Percentiles rank a stretch among this genome's conserved stretches.
Evolutionary conservation across 2,888 invertebrate species (phyloP).

Genomic region (Aromia moschata): DNA sequence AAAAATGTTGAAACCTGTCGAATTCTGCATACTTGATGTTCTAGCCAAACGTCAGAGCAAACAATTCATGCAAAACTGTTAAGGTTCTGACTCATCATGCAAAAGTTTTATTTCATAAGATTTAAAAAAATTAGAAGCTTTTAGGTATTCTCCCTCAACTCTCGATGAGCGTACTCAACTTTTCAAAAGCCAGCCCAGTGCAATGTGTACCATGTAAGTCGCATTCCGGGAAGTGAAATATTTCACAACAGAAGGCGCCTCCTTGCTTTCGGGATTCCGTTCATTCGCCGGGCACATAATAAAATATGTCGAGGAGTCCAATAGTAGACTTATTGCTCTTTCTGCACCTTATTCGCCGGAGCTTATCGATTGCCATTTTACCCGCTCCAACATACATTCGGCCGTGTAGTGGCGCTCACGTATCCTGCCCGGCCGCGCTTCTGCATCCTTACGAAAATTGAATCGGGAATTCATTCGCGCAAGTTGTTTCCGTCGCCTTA

Average conservation of each 20-base stretch:
- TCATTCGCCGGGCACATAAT: slow-evolving; percentile 27
- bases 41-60: no score
- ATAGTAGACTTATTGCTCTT: slow-evolving; percentile 42
- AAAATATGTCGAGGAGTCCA: slow-evolving; percentile 42
- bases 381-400: slow-evolving; percentile 38
- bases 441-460: slow-evolving; percentile 31
- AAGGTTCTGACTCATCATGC: no score
- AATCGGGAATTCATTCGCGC: slow-evolving; percentile 38
- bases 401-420: slow-evolving; percentile 32
- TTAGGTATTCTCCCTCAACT: neutral
- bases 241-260: neutral
- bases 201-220: no score
- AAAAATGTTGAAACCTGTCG: no score
- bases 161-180: no score
- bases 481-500: slow-evolving; percentile 31
- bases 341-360: slow-evolving; percentile 44
- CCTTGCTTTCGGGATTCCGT: neutral
- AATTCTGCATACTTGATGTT: no score
- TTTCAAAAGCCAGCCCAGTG: no score
- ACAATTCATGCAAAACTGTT: no score
- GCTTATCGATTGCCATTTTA: slow-evolving; percentile 45
- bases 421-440: slow-evolving; percentile 10
- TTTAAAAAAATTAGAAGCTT: no score
- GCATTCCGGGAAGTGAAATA: neutral
- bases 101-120: no score